phyloP scores from a whole-genome alignment of 2,888 invertebrate genomes.

The Drosophila suboccidentalis region DNA sequence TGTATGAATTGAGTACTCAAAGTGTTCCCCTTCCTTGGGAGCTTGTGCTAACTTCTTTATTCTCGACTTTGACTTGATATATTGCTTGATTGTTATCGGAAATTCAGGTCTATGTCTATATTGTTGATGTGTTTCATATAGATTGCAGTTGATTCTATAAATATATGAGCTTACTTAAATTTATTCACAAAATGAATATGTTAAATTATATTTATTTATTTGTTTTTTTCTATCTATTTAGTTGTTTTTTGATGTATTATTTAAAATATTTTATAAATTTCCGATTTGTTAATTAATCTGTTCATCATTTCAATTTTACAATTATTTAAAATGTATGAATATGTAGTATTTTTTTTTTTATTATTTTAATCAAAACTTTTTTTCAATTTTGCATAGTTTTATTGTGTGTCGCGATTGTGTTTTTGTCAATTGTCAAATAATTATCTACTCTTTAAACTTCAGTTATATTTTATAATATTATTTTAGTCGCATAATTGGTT shows the following conservation, averaged over 20 bases:
- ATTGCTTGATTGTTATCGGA: conserved; percentile 14
- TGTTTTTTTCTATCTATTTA: not conserved
- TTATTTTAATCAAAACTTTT: not conserved
- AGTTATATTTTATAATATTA: conserved; percentile 6
- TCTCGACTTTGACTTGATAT: conserved; percentile 18
- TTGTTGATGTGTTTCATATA: too few species aligned
- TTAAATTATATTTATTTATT: not conserved
- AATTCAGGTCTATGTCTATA: not conserved
- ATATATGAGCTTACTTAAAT: not conserved
- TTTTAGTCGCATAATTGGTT: conserved; percentile 2
- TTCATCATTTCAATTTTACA: not conserved
- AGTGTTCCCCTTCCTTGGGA: not conserved
- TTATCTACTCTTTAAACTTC: conserved; percentile 4
- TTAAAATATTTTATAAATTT: not conserved
- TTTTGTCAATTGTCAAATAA: not conserved
- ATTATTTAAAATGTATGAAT: too few species aligned
- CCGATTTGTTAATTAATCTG: not conserved
- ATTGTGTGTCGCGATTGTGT: not conserved
- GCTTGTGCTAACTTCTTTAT: conserved; percentile 5
- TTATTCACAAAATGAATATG: not conserved
- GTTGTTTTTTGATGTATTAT: not conserved
- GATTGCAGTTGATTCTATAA: not conserved
- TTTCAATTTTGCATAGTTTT: not conserved
- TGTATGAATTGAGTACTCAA: conserved; percentile 18
- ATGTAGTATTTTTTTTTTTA: not conserved